Base-by-base conservation (phyloP, 2,797 vertebrate genomes). In the Coreius guichenoti region DNA sequence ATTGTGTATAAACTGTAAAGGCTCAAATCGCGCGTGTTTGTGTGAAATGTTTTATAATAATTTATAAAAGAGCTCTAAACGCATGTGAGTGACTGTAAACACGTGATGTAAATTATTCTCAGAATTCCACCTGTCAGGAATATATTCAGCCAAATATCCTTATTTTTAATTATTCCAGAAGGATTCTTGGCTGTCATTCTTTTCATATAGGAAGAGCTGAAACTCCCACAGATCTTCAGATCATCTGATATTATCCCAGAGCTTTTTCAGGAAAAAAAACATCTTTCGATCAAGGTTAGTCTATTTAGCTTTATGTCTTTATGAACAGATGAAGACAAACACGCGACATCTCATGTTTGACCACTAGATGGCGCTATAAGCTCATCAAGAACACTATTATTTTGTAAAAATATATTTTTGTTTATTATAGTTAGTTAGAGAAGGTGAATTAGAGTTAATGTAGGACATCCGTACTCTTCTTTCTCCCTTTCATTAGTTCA, bases 1-100 rank as follows among this genome's bases (percentile, higher is more conserved):
- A 98, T 98, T 98, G 97, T 98, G 96, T 90, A 85, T 89, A 92
- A 86, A 80, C 61, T 43, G 56, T 54, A 33, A 78, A 83, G 26
- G 23, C 16, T 82, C 39, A 56, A 79, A 87, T 84, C 77, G 13
- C 23, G 16, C 43, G 29, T 11, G 78, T 47, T 33, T 80, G 63
- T 39, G 43, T 12, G 3, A 73, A 77, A 67, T 65, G 39, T 72
- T 68, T 19, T 17, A 74, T 49, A 26, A 12, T 14, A 51, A 47
- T 56, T 73, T 63, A 17, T 1, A 21, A 6, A 19, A 43, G 31
- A 80, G 7, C 31, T 45, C 61, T 80, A 6, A 45, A 72, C 47
- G 16, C 31, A 31, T 54, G 26, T 65, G 63, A 51, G 23, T 9
- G 19, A 36, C 19, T 5, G 79, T 43, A 3, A 47, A 63, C 69